Percentiles rank a stretch among this genome's conserved stretches.
These are phyloP conservation scores for Heliothis subflexa DNA, from an alignment of 1,140 invertebrate species.

Conservation along the genomic window DNA sequence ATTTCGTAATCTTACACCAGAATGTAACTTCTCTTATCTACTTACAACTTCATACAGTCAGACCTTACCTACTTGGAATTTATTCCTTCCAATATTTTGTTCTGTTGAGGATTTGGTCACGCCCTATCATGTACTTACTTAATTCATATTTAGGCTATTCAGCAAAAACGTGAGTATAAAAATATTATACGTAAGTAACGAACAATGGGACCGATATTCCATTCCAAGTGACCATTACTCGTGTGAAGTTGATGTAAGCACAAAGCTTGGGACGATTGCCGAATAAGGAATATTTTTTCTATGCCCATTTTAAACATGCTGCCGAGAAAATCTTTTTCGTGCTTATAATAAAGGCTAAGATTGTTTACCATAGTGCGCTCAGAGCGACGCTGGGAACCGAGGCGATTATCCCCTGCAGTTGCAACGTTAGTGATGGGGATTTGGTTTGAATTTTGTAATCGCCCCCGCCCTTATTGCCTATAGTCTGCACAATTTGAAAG, in stretches of 20 bases:
- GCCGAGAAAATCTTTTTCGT: constrained; percentile 17
- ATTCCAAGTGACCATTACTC: constrained; percentile 60
- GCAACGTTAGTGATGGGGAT: constrained; percentile 59
- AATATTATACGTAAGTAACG: constrained; percentile 43
- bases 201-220: constrained; percentile 57
- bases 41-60: no score
- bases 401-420: constrained; percentile 48
- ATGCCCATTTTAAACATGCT: constrained; percentile 49
- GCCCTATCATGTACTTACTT: constrained; percentile 30
- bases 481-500: constrained; percentile 64
- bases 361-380: neutral
- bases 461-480: constrained; percentile 56
- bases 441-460: constrained; percentile 74
- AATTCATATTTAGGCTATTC: constrained; percentile 16
- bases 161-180: constrained; percentile 40
- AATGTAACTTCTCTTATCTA: no score
- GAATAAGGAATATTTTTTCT: constrained; percentile 56
- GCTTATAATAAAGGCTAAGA: constrained; percentile 12
- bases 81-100: neutral
- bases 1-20: neutral
- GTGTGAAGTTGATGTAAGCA: constrained; percentile 56
- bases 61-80: neutral
- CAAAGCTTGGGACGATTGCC: constrained; percentile 51
- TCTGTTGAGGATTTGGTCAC: constrained; percentile 19
- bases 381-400: constrained; percentile 10